Conservation (phyloP, 92 coral and sea anemone species). For the Epizoanthus scotinus region DNA sequence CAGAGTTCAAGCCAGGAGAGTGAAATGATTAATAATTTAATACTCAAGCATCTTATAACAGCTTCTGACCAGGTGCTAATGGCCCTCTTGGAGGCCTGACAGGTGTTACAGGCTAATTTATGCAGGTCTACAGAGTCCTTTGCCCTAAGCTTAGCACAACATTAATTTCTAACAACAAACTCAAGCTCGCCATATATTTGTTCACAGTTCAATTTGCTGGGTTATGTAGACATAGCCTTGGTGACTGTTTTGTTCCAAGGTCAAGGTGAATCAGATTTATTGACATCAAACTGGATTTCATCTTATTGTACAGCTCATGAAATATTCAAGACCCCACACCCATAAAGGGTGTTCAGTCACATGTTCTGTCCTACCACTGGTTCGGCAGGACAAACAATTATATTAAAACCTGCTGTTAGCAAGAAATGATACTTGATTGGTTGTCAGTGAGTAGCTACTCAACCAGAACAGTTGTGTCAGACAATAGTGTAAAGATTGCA, state of each 20-base stretch:
- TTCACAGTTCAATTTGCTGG: background rate
- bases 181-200: background rate
- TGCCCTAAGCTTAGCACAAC: slow-evolving; percentile 15
- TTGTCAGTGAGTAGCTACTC: background rate
- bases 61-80: slow-evolving; percentile 41
- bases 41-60: slow-evolving; percentile 37
- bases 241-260: slow-evolving; percentile 26
- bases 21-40: slow-evolving; percentile 41
- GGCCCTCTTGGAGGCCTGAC: background rate
- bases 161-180: background rate
- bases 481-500: background rate
- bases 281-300: background rate
- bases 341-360: slow-evolving; percentile 9
- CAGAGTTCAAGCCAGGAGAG: slow-evolving; percentile 35
- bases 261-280: slow-evolving; percentile 19
- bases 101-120: slow-evolving; percentile 37
- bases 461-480: background rate
- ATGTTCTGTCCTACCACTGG: background rate
- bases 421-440: slow-evolving; percentile 1
- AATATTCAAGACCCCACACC: slow-evolving; percentile 25
- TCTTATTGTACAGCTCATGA: slow-evolving; percentile 1
- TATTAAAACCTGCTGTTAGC: slow-evolving; percentile 13
- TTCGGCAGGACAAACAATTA: slow-evolving; percentile 29
- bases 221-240: background rate
- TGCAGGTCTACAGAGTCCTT: slow-evolving; percentile 12